Base-by-base conservation (phyloP, 2,113 vertebrate genomes). In the Hucho hucho region DNA sequence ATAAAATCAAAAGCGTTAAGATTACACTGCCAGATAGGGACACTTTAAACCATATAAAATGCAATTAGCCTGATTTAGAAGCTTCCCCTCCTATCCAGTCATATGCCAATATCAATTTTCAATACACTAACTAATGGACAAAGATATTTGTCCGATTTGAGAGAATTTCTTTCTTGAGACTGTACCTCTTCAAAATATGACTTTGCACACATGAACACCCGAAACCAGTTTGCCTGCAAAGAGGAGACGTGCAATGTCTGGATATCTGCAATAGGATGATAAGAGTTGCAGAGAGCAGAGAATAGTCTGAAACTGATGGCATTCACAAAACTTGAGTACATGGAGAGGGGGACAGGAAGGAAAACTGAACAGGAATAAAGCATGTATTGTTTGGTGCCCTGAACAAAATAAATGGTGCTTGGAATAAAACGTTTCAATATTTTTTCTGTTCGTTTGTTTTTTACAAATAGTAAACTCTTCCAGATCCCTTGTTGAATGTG, bases 401-500 rank as follows among this genome's bases (percentile, higher is more conserved):
- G 73, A 11, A 49, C 47, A 49, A 75, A 24, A 70, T 69, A 75
- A 47, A 53, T 64, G 11, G 22, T 63, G 53, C 71, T 69, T 61
- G 71, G 18, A 72, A 72, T 81, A 4, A 79, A 49, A 28, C 47
- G 46, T 49, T 69, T 71, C 79, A 59, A n/a, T 6, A 59, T 22
- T 20, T 59, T 22, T 59, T n/a, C 18, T 59, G 18, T 22, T n/a
- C 16, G 66, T 73, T 49, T 63, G 72, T 61, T 64, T 77, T 69
- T 77, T 11, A 69, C 58, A 73, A 69, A 29, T 63, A 59, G 20
- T 74, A 49, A 75, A 74, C 64, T 26, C 28, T 66, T 61, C 75
- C 25, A 79, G 80, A 13, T 22, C 25, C 25, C 37, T 70, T 25
- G 32, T 12, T 59, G 73, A 78, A 76, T 87, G 87, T 87, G 87